These are phyloP conservation scores for Auanema freiburgensis DNA, from an alignment of 2,888 invertebrate species.

Conservation along the genomic window DNA sequence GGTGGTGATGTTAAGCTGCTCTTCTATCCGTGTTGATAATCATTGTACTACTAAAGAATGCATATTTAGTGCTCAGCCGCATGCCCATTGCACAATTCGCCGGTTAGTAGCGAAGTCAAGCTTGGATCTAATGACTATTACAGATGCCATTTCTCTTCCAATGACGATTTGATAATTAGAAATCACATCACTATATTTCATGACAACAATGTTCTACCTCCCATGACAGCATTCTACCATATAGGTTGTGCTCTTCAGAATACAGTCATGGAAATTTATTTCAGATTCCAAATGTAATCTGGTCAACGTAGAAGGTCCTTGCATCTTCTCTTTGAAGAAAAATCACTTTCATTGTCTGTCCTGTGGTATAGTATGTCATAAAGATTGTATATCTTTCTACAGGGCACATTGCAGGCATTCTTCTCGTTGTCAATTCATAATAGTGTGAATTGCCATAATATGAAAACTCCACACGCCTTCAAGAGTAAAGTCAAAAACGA, in stretches of 20 bases:
- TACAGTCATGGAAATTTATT: neutral
- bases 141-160: conserved; percentile 38
- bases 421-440: too few species aligned
- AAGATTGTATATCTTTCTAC: too few species aligned
- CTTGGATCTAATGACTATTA: conserved; percentile 7
- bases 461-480: too few species aligned
- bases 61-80: conserved; percentile 21
- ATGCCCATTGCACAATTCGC: conserved; percentile 29
- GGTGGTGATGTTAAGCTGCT: too few species aligned
- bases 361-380: conserved; percentile 21
- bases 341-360: conserved; percentile 39
- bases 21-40: neutral
- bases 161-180: conserved; percentile 33
- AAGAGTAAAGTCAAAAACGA: too few species aligned
- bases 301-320: neutral
- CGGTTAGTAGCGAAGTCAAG: conserved; percentile 16
- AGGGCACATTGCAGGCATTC: conserved; percentile 1
- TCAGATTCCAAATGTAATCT: conserved; percentile 4
- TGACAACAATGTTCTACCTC: conserved; percentile 3
- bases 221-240: conserved; percentile 12
- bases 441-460: too few species aligned
- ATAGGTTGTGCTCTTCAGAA: conserved; percentile 2
- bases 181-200: conserved; percentile 38
- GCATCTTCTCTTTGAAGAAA: conserved; percentile 14
- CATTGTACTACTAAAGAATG: conserved; percentile 22